Percentiles rank a stretch among this genome's conserved stretches.
Evolutionary conservation across 1,140 invertebrate species (phyloP).

Genomic region (Pectinophora gossypiella): DNA sequence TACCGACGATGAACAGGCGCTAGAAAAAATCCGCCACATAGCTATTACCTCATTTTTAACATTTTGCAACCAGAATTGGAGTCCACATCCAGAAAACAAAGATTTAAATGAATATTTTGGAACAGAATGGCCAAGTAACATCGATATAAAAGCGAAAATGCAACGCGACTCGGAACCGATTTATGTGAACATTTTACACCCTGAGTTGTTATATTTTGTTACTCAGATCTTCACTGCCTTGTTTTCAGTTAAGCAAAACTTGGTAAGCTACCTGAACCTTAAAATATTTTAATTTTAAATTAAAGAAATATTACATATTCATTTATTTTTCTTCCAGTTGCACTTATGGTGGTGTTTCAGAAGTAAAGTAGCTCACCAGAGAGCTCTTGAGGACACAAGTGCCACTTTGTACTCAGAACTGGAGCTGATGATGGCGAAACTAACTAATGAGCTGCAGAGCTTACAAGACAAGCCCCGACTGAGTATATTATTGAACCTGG

Average conservation of each 20-base stretch:
- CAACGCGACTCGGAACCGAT: conserved; percentile 78
- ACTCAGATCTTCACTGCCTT: conserved; percentile 78
- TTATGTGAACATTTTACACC: conserved; percentile 79
- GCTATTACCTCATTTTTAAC: conserved; percentile 73
- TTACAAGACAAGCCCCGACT: conserved; percentile 65
- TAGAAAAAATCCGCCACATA: conserved; percentile 27
- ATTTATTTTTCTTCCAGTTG: conserved; percentile 48
- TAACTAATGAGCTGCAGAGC: conserved; percentile 62
- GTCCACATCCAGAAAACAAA: conserved; percentile 78
- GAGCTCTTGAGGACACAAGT: conserved; percentile 83
- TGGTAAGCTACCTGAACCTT: conserved; percentile 51
- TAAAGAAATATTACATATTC: neutral
- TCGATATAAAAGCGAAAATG: conserved; percentile 66
- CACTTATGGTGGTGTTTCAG: conserved; percentile 85
- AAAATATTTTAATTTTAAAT: conserved; percentile 1
- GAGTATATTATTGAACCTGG: conserved; percentile 82
- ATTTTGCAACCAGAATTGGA: conserved; percentile 90
- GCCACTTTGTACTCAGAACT: conserved; percentile 79
- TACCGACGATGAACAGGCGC: conserved; percentile 20
- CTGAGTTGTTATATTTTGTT: conserved; percentile 81
- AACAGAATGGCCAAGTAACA: conserved; percentile 46
- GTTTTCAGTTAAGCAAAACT: conserved; percentile 48
- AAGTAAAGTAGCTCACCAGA: conserved; percentile 83
- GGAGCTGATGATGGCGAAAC: conserved; percentile 75
- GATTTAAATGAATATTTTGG: conserved; percentile 62